Evolutionary conservation across 2,797 vertebrate species (phyloP).

Genomic region (Nyctalus aviator): DNA sequence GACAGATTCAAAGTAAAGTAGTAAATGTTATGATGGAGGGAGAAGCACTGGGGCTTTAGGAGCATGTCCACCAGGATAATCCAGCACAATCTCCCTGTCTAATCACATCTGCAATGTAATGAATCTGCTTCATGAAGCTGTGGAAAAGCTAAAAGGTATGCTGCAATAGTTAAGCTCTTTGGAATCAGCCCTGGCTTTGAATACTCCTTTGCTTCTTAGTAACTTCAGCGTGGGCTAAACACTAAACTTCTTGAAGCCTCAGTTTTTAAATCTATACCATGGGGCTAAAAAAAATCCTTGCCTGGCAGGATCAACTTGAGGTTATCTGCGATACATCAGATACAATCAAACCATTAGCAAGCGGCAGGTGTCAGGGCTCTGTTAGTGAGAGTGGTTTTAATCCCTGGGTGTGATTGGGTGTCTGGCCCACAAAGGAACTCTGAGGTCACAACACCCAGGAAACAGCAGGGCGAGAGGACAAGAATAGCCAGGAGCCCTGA

Average conservation of each 20-base stretch:
- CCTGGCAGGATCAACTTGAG: background rate
- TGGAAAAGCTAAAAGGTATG: background rate
- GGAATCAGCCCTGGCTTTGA: background rate
- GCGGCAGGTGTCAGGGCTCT: background rate
- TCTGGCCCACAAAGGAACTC: background rate
- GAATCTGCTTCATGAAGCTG: background rate
- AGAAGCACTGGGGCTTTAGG: background rate
- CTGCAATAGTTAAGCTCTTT: background rate
- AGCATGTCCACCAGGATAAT: background rate
- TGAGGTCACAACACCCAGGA: background rate
- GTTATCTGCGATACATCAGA: background rate
- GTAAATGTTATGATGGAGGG: background rate
- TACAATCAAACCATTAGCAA: background rate
- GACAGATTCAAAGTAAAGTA: background rate
- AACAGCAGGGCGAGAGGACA: background rate
- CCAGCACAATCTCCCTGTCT: background rate
- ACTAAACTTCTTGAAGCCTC: conserved; percentile 17
- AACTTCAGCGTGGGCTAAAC: background rate
- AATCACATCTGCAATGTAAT: background rate
- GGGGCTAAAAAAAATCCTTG: background rate
- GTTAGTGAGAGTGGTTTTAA: background rate
- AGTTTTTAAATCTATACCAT: background rate
- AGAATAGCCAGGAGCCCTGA: background rate
- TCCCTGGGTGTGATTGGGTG: background rate
- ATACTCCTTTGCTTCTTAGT: background rate